Evolutionary conservation across 2,888 invertebrate species (phyloP).

Genomic region (Agrenia bidenticulata): DNA sequence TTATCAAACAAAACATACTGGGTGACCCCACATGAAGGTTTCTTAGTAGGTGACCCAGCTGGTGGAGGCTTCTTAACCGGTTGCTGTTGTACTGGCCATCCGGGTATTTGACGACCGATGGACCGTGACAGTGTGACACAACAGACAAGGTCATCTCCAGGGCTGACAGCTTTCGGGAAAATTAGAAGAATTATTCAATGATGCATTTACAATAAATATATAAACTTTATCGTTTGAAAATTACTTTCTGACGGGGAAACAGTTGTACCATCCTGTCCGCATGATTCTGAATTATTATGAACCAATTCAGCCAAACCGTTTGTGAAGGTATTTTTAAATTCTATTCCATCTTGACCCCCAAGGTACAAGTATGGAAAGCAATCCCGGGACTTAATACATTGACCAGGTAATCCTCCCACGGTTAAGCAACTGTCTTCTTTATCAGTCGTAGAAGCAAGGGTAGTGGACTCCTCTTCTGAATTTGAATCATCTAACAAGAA

Average conservation of each 20-base stretch:
- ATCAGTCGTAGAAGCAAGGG: no score
- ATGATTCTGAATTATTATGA: constrained; percentile 26
- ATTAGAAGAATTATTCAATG: no score
- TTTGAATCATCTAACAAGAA: no score
- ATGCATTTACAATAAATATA: no score
- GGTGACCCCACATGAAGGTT: no score
- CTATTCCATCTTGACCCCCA: constrained; percentile 15
- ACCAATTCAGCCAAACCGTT: constrained; percentile 28
- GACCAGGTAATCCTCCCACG: constrained; percentile 16
- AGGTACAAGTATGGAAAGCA: constrained; percentile 39
- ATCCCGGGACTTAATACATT: constrained; percentile 31
- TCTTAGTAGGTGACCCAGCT: no score
- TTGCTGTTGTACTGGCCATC: neutral
- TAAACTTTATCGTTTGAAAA: no score
- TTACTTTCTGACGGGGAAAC: neutral
- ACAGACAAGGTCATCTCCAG: neutral
- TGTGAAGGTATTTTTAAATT: constrained; percentile 6
- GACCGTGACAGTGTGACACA: neutral
- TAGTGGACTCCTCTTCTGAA: no score
- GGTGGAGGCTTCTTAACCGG: no score
- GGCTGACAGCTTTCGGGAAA: no score
- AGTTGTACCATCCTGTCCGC: constrained; percentile 22
- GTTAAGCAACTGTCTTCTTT: no score
- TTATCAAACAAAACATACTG: constrained; percentile 55
- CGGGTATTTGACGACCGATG: neutral